Evolutionary conservation across 1,140 invertebrate species (phyloP), one percentile per base, ranked within the genome.

Genomic region (Aphidius ervi): DNA sequence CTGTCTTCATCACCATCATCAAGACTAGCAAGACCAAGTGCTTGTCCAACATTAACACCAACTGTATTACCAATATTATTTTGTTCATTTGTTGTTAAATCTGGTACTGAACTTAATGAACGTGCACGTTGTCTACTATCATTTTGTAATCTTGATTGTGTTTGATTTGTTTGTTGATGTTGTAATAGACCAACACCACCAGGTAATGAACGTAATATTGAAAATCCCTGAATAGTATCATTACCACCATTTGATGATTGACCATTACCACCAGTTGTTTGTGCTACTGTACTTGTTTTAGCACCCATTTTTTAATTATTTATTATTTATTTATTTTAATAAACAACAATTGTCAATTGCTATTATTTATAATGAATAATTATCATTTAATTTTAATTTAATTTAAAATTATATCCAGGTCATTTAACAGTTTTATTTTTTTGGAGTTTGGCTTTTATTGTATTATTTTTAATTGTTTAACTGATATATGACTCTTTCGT

Each of bases 101-200:
- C 90, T 4, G 90, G 89, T 62, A 93, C 91, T 62, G 89, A 92
- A 53, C 91, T 92, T 61, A 94, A 76, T 20, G 90, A 92, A 62
- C 91, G 82, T 16, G 91, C 90, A 62, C 91, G 79, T 73, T 93
- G 90, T 68, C 91, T 82, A 68, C 89, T 89, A 67, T 85, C 86
- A 40, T 78, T 82, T 16, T 86, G 82, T 64, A 89, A 84, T 71
- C 87, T 83, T 55, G 88, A 74, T 59, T 78, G 76, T 31, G 75
- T 75, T 49, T 75, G 74, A 58, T 69, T 68, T 16, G 68, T 71
- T 42, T 77, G 73, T 39, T 70, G 70, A 54, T 73, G 73, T 56
- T 77, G 77, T 6, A 79, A 66, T 68, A 78, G 70, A 16, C 71
- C 63, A 31, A 78, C 75, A 57, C 72, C 85, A 49, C 87, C 87